Base-by-base conservation (phyloP, 2,113 vertebrate genomes). In the Malurus cyaneus region DNA sequence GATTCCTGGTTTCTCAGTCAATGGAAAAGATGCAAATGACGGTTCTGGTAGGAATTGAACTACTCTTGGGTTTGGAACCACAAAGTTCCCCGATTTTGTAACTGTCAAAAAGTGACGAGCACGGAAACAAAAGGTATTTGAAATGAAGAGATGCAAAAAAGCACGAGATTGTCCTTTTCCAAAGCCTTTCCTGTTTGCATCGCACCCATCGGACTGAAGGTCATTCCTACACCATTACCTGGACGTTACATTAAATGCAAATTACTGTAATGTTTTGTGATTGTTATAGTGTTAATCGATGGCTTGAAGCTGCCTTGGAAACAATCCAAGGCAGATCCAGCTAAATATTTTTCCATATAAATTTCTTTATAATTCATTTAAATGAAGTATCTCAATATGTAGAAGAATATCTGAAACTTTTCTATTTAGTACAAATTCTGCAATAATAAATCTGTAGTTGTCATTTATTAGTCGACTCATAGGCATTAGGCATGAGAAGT, bases 231-330 rank as follows among this genome's bases (percentile, higher is more conserved):
- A 95, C 96, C 92, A 71, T 94, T 41, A 91, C 92, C 93, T 95
- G 29, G 47, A 85, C 57, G 93, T 94, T 73, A 96, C 96, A 96
- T 97, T 86, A 96, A 94, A 98, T 94, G 94, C 97, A 96, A 94
- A 81, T 94, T 82, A 86, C 94, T 97, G 97, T 97, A 97, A 98
- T 96, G 95, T 96, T 96, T 96, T 97, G 95, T 96, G 97, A 98
- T 97, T 97, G 96, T 92, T 97, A 95, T 98, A 98, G 98, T 98
- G 98, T 98, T 96, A 97, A 98, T 86, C 73, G 65, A 89, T 36
- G 94, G 73, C 96, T 94, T 47, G 85, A 95, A 96, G 89, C 96
- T 97, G 96, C 97, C 94, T 89, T 91, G 96, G 94, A 97, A 97
- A 96, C 87, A 96, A 95, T 94, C 88, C 95, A 84, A 97, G 97